A percentile compares a stretch with the other conserved stretches of the same genome.
These are phyloP conservation scores for Notolepis coatsorum DNA, from an alignment of 2,797 vertebrate species.

Conservation along the genomic window DNA sequence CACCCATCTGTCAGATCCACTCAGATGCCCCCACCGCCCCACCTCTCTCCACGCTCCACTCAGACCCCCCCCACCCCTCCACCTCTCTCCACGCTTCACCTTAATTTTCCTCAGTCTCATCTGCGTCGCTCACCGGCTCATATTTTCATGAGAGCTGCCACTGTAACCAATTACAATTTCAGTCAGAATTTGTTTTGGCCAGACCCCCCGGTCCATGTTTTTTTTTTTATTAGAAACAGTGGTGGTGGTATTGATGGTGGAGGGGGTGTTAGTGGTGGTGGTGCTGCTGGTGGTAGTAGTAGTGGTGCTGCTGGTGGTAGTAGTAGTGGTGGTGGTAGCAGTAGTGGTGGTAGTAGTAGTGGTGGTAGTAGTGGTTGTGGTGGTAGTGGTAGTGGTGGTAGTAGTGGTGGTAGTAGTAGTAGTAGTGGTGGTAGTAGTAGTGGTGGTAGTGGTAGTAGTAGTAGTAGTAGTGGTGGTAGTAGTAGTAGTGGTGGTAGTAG, in stretches of 20 bases:
- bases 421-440: too few species aligned
- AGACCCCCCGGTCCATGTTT: slow-evolving; percentile 41
- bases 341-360: too few species aligned
- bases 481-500: too few species aligned
- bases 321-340: not conserved
- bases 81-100: slow-evolving; percentile 11
- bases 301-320: slow-evolving; percentile 22
- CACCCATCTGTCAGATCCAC: not conserved
- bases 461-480: too few species aligned
- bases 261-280: too few species aligned
- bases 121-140: not conserved
- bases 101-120: slow-evolving; percentile 8
- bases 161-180: slow-evolving; percentile 57
- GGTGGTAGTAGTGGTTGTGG: too few species aligned
- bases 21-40: not conserved
- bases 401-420: too few species aligned
- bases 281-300: too few species aligned
- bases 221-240: slow-evolving; percentile 61
- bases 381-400: too few species aligned
- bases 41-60: not conserved
- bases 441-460: too few species aligned
- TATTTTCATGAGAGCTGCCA: slow-evolving; percentile 47
- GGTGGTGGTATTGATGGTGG: too few species aligned
- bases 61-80: too few species aligned
- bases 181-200: slow-evolving; percentile 55